phyloP scores from a whole-genome alignment of 2,888 invertebrate species.

The Pseudococcus longispinus region DNA sequence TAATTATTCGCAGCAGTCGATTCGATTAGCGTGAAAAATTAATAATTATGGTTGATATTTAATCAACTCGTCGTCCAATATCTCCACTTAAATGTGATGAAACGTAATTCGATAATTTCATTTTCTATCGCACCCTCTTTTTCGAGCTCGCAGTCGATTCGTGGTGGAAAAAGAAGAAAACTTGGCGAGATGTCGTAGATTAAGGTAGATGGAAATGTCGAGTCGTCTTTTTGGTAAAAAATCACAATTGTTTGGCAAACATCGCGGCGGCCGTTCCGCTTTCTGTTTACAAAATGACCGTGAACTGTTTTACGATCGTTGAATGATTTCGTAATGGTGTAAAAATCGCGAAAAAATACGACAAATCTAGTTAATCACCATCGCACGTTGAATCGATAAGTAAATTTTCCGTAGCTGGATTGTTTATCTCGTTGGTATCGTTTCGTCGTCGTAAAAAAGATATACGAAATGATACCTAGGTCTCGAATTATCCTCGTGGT shows the following conservation, averaged over 20 bases:
- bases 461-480: neutral
- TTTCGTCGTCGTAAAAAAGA: neutral
- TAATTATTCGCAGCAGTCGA: neutral
- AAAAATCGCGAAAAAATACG: neutral
- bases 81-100: neutral
- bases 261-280: slow-evolving; percentile 31
- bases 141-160: neutral
- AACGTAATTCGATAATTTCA: neutral
- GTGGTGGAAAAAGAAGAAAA: neutral
- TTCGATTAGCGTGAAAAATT: neutral
- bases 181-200: too few species aligned
- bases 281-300: slow-evolving; percentile 48
- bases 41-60: neutral
- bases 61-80: neutral
- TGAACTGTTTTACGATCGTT: slow-evolving; percentile 33
- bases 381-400: neutral
- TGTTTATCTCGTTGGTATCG: neutral
- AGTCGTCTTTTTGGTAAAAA: too few species aligned
- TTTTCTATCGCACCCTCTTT: neutral
- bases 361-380: neutral
- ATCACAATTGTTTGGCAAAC: neutral
- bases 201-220: neutral
- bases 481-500: neutral
- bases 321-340: slow-evolving; percentile 8
- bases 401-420: neutral